These are phyloP conservation scores for Deilephila porcellus DNA, from an alignment of 2,888 invertebrate species.

Conservation along the genomic window DNA sequence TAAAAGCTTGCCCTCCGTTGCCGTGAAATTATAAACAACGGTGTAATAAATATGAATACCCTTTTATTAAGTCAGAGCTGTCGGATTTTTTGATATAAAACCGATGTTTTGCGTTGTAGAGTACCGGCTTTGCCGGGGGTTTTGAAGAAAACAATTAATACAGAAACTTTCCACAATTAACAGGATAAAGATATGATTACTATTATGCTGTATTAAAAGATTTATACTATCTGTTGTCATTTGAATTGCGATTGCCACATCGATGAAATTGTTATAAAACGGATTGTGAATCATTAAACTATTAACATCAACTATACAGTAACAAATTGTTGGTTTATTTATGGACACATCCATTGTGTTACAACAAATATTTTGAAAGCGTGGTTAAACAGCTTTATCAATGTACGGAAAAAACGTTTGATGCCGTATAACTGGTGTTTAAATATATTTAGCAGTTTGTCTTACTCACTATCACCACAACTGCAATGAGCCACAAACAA, in stretches of 20 bases:
- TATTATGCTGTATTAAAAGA: not conserved
- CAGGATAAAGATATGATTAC: not conserved
- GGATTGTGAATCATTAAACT: no score
- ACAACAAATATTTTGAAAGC: not conserved
- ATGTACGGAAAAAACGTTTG: not conserved
- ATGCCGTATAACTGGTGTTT: no score
- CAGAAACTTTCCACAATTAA: not conserved
- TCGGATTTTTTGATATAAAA: not conserved
- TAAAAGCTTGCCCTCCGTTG: conserved; percentile 55
- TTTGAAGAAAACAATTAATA: not conserved
- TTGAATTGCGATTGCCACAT: not conserved
- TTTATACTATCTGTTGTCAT: conserved; percentile 4
- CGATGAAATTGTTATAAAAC: not conserved
- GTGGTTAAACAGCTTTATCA: not conserved
- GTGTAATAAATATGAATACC: conserved; percentile 30
- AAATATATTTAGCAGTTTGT: no score
- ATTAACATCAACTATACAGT: no score
- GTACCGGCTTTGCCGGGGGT: not conserved
- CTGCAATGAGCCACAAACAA: no score
- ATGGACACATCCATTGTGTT: not conserved
- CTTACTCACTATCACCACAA: no score
- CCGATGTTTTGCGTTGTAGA: not conserved
- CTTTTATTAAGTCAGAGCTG: not conserved
- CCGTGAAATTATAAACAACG: conserved; percentile 51
- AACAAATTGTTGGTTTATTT: not conserved